Percentiles rank a stretch among this genome's conserved stretches.
Conservation (phyloP, 2,797 vertebrate species). For the Sebastes taczanowskii region DNA sequence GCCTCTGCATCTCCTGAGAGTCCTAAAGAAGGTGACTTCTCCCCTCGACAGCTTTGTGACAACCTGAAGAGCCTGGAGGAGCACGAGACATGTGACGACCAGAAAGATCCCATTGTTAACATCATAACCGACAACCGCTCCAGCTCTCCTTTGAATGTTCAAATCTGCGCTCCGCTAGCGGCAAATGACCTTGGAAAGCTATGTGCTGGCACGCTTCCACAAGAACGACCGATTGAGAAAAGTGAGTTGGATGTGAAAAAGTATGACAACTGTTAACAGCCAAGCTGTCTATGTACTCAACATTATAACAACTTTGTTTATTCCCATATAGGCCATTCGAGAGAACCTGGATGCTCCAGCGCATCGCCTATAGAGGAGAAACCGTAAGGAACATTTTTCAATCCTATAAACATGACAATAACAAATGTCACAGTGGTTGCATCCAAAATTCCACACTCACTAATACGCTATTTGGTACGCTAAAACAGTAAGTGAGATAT, state of each 20-base stretch:
- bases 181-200: conserved; percentile 73
- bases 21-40: conserved; percentile 69
- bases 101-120: conserved; percentile 67
- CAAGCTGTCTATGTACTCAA: background rate
- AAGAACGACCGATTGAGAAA: conserved; percentile 48
- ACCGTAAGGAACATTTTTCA: conserved; percentile 1
- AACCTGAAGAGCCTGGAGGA: conserved; percentile 71
- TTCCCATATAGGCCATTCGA: conserved; percentile 5
- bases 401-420: background rate
- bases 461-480: too few species aligned
- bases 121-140: conserved; percentile 53
- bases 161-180: conserved; percentile 47
- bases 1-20: conserved; percentile 64
- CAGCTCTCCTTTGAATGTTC: conserved; percentile 51
- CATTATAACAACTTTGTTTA: conserved; percentile 19
- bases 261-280: conserved; percentile 32
- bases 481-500: too few species aligned
- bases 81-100: conserved; percentile 58
- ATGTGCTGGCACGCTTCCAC: conserved; percentile 28
- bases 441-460: too few species aligned
- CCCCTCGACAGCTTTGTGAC: conserved; percentile 61
- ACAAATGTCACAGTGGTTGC: background rate
- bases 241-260: conserved; percentile 47
- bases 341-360: conserved; percentile 6
- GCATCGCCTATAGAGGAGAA: background rate